phyloP scores from a whole-genome alignment of 2,797 vertebrate genomes.

The Pangasius macronema region DNA sequence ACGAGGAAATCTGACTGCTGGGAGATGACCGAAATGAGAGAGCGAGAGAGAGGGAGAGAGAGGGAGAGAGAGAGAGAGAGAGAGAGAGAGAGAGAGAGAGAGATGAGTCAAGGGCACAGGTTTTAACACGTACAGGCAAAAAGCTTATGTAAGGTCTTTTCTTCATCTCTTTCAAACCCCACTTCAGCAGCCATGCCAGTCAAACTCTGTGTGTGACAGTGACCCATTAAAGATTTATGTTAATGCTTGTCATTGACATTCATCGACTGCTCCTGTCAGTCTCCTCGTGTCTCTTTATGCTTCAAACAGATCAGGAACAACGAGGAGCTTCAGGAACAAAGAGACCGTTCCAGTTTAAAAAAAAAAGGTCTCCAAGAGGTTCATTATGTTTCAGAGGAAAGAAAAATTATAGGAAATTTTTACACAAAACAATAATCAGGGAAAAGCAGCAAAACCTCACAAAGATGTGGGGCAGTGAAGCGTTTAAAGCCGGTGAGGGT shows the following conservation, averaged over 20 bases:
- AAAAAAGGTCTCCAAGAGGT: neutral
- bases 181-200: constrained; percentile 60
- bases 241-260: constrained; percentile 57
- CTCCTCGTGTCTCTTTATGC: constrained; percentile 32
- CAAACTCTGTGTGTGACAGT: constrained; percentile 62
- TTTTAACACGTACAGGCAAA: constrained; percentile 72
- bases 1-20: neutral
- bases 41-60: neutral
- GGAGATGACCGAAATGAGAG: neutral
- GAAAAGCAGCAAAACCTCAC: no score
- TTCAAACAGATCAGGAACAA: constrained; percentile 30
- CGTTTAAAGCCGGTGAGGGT: neutral
- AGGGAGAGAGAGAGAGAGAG: neutral
- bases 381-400: neutral
- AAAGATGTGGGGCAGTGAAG: no score
- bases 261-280: constrained; percentile 32
- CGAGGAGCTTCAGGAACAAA: neutral
- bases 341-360: neutral
- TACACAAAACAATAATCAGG: neutral
- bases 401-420: neutral
- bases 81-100: neutral
- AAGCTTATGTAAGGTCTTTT: constrained; percentile 70
- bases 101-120: constrained; percentile 70
- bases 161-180: constrained; percentile 48
- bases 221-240: constrained; percentile 71